Conservation (phyloP, 2,888 invertebrate genomes). For the Scaptomyza flava region DNA sequence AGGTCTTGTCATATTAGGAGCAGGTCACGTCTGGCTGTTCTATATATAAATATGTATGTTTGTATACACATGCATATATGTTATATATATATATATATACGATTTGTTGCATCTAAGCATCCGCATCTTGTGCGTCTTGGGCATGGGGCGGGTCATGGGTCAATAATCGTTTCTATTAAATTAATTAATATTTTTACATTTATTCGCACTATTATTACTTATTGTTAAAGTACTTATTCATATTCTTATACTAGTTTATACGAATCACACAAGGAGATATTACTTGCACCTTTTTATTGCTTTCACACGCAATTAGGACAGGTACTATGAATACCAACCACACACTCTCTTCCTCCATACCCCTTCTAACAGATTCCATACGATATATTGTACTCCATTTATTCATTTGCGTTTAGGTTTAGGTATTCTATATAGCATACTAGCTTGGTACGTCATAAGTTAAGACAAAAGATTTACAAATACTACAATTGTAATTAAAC, state of each 20-base stretch:
- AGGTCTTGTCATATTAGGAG: constrained; percentile 58
- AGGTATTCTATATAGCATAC: constrained; percentile 65
- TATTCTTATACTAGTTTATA: constrained; percentile 14
- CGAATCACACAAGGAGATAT: constrained; percentile 15
- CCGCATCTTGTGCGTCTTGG: constrained; percentile 56
- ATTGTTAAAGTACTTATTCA: constrained; percentile 33
- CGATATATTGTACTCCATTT: constrained; percentile 41
- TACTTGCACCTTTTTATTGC: constrained; percentile 1
- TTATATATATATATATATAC: constrained; percentile 19
- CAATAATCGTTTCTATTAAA: constrained; percentile 44
- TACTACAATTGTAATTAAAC: constrained; percentile 21
- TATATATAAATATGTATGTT: constrained; percentile 41
- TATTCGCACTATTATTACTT: constrained; percentile 30
- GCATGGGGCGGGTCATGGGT: constrained; percentile 59
- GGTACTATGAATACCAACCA: background rate
- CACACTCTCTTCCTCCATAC: background rate
- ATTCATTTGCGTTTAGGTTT: constrained; percentile 74
- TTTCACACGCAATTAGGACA: constrained; percentile 1
- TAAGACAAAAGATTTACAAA: constrained; percentile 45
- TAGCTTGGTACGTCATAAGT: constrained; percentile 66
- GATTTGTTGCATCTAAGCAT: constrained; percentile 42
- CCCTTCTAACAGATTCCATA: constrained; percentile 16
- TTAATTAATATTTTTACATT: constrained; percentile 42
- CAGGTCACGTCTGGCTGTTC: constrained; percentile 60
- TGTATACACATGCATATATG: constrained; percentile 24